Percentiles rank a stretch among this genome's conserved stretches.
These are phyloP conservation scores for Cyanoramphus novaezelandiae DNA, from an alignment of 2,113 vertebrate genomes.

Conservation along the genomic window DNA sequence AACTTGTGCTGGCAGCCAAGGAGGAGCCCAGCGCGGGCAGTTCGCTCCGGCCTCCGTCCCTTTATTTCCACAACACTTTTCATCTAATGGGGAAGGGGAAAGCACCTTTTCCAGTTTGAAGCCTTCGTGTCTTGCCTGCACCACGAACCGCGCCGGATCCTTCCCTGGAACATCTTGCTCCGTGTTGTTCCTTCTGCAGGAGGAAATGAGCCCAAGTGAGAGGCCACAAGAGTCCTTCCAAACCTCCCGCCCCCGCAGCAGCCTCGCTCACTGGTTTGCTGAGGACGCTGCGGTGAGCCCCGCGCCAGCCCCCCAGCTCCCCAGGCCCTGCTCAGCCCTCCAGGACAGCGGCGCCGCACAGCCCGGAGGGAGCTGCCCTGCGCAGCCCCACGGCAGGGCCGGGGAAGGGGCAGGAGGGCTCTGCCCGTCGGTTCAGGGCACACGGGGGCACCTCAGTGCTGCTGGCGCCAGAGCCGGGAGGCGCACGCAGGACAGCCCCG, in stretches of 20 bases:
- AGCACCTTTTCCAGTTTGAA: not conserved
- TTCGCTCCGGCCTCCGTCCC: not conserved
- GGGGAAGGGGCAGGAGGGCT: not conserved
- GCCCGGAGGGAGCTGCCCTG: not conserved
- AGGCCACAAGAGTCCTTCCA: not conserved
- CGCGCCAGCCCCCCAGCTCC: not conserved
- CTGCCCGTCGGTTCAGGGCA: not conserved
- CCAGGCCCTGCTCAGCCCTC: rapidly evolving
- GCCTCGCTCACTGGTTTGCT: not conserved
- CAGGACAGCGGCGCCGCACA: not conserved
- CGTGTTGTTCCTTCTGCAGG: not conserved
- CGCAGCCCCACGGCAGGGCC: not conserved
- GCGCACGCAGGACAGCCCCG: rapidly evolving
- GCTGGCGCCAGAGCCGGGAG: not conserved
- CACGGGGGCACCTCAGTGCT: rapidly evolving
- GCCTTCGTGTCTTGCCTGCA: not conserved
- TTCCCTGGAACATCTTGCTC: not conserved
- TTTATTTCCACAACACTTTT: not conserved
- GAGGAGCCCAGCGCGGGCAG: not conserved
- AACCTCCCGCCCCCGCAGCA: not conserved
- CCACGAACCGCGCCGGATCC: not conserved
- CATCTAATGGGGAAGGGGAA: not conserved
- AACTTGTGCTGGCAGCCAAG: not conserved
- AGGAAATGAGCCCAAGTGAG: not conserved
- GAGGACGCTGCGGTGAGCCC: not conserved